Conservation (phyloP, 2,797 vertebrate species). For the Artibeus jamaicensis region DNA sequence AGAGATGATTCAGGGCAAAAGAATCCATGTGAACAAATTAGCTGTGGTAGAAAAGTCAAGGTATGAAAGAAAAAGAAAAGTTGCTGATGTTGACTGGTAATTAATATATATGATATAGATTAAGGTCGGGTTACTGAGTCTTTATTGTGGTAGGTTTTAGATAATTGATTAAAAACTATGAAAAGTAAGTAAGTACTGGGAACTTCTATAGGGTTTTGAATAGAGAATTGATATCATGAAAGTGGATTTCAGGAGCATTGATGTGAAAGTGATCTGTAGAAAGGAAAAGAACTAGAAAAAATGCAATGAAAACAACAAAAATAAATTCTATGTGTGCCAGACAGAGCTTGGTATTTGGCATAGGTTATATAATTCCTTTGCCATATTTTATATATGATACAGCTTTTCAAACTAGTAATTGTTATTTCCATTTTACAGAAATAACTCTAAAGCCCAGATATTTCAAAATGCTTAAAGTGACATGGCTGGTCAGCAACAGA, state of each 20-base stretch:
- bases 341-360: not conserved
- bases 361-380: not conserved
- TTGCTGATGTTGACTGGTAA: not conserved
- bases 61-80: not conserved
- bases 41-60: not conserved
- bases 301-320: not conserved
- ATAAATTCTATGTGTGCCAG: not conserved
- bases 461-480: not conserved
- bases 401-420: not conserved
- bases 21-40: not conserved
- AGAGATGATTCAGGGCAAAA: not conserved
- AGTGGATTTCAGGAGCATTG: not conserved
- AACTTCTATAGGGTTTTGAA: not conserved
- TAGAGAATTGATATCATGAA: not conserved
- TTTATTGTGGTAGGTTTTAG: not conserved
- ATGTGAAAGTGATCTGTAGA: not conserved
- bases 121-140: not conserved
- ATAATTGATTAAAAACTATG: not conserved
- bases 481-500: not conserved
- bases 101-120: not conserved
- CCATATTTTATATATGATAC: not conserved
- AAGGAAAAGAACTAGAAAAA: not conserved
- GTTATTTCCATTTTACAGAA: not conserved
- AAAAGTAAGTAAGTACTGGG: not conserved
- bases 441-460: not conserved